Conservation (phyloP, 2,797 vertebrate species). For the Heteromormyrus szaboi region DNA sequence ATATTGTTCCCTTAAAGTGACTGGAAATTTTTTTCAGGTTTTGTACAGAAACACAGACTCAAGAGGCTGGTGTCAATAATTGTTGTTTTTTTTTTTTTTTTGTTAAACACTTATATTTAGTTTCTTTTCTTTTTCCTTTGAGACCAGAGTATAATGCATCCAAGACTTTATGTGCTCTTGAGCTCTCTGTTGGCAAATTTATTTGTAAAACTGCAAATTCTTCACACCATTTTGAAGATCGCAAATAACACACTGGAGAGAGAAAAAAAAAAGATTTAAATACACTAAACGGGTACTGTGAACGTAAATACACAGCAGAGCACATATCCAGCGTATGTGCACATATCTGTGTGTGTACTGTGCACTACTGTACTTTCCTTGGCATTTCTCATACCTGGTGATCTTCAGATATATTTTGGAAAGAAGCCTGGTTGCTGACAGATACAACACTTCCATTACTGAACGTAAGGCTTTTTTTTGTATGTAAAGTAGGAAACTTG, state of each 20-base stretch:
- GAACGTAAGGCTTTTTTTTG: conserved; percentile 48
- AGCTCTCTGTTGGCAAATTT: conserved; percentile 34
- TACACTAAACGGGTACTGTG: conserved; percentile 73
- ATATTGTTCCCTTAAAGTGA: conserved; percentile 32
- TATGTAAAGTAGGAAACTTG: conserved; percentile 55
- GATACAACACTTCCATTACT: conserved; percentile 53
- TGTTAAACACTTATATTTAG: conserved; percentile 25
- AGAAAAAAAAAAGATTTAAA: conserved; percentile 51
- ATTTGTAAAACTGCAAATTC: conserved; percentile 11
- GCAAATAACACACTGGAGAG: conserved; percentile 65
- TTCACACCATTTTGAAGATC: conserved; percentile 49
- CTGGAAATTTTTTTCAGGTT: conserved; percentile 32
- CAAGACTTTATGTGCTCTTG: conserved; percentile 42
- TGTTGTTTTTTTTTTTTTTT: conserved; percentile 32
- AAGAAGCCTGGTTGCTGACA: conserved; percentile 46
- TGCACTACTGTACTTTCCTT: conserved; percentile 60
- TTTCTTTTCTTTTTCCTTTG: conserved; percentile 17
- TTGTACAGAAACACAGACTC: conserved; percentile 34
- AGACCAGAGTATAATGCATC: conserved; percentile 47
- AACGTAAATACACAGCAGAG: conserved; percentile 44
- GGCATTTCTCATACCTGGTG: conserved; percentile 51
- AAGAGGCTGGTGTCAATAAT: conserved; percentile 46
- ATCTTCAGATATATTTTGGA: conserved; percentile 48
- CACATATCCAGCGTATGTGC: conserved; percentile 36
- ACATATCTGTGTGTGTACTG: conserved; percentile 36